Evolutionary conservation across 2,888 invertebrate species (phyloP), one percentile per base, ranked within the genome.

Genomic region (Eilema caniola): DNA sequence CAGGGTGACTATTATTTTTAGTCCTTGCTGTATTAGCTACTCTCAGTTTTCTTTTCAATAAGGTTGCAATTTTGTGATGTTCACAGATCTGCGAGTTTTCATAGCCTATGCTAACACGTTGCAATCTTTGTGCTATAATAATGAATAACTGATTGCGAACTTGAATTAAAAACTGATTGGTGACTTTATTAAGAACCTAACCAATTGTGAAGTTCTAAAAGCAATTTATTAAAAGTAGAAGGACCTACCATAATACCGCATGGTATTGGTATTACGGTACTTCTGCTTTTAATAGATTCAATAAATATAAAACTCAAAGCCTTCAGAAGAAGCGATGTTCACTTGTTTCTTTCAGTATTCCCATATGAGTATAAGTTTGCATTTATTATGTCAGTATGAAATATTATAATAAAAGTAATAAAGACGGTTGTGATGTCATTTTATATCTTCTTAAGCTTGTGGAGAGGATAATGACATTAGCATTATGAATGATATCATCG

Each of bases 331-430:
- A 20, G 47, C 41, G 23, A 64, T 37, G 63, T 63, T 57, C 57
- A 69, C 65, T 68, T 41, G 41, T 12, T 79, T 72, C 67, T 69
- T 66, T 66, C 47, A 25, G 65, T 66, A 66, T 78, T 75, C 62
- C 61, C 61, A 65, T 69, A 24, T 3, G 7, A 33, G 65, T 25
- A 66, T 65, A 61, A 72, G 71, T 78, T 72, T 71, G 71, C 71
- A 69, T 66, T 71, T 73, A 69, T 76, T 72, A 73, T 72, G 25
- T 76, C 70, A 66, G 69, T 62, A 47, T 47, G 75, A 67, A 64
- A 31, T 74, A 80, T 76, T 66, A 67, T 71, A 75, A 72, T 70
- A 71, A 71, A 66, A 70, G 67, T 70, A 71, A 72, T 67, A 73
- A 72, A 69, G 69, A 57, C 53, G 75, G 64, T 11, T 72, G 24